These are phyloP conservation scores for Solea solea DNA, from an alignment of 2,113 vertebrate species.

Conservation along the genomic window DNA sequence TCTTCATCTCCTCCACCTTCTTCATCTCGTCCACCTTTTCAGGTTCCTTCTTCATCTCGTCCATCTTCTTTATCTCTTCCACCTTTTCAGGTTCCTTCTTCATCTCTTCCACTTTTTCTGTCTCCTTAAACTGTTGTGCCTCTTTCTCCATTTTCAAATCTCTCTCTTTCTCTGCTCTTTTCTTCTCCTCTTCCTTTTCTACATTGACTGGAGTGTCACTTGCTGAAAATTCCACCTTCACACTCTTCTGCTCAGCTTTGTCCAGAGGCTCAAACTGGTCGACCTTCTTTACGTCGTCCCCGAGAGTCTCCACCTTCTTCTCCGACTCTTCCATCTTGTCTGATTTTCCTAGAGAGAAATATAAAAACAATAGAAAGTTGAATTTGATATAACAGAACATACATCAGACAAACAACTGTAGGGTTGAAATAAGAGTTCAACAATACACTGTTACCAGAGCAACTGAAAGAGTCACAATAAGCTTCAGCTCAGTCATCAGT, in stretches of 20 bases:
- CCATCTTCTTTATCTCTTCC: not conserved
- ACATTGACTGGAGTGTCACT: not conserved
- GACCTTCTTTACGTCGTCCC: conserved; percentile 50
- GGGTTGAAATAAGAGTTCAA: too few relatives aligned
- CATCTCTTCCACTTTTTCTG: not conserved
- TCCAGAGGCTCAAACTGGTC: conserved; percentile 41
- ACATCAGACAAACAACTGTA: too few relatives aligned
- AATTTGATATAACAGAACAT: not conserved
- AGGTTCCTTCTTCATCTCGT: too few relatives aligned
- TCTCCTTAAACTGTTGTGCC: conserved; percentile 10
- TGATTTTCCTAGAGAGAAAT: conserved; percentile 55
- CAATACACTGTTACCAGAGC: too few relatives aligned
- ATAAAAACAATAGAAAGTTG: not conserved
- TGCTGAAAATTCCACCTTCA: conserved; percentile 54
- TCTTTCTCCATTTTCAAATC: not conserved
- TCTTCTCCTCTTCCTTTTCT: conserved; percentile 10
- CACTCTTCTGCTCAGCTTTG: conserved; percentile 49
- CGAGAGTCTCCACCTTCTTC: conserved; percentile 52
- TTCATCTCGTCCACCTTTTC: not conserved
- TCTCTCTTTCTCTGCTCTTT: conserved; percentile 18
- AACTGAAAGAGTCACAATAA: too few relatives aligned
- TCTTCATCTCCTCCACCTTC: not conserved
- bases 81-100: not conserved
- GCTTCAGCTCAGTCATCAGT: too few relatives aligned
- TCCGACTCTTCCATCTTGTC: conserved; percentile 53